Conservation (phyloP, 2,797 vertebrate species). For the Sphenodon punctatus region DNA sequence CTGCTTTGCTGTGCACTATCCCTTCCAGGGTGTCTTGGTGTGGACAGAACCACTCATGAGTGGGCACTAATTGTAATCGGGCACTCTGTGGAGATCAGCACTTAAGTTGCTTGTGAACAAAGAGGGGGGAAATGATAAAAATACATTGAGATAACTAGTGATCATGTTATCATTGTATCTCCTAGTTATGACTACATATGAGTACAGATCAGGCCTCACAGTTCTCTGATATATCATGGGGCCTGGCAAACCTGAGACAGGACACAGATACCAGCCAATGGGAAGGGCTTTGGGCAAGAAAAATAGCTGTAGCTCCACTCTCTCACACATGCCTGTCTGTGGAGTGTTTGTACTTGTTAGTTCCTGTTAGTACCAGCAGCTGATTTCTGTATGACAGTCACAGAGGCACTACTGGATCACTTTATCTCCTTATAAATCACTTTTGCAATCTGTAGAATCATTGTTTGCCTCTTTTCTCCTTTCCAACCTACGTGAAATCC, state of each 20-base stretch:
- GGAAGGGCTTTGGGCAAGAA: no score
- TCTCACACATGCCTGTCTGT: neutral
- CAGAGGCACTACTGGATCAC: conserved; percentile 59
- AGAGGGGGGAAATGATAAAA: no score
- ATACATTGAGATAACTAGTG: no score
- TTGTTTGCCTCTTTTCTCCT: conserved; percentile 15
- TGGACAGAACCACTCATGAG: no score
- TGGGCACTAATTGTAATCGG: no score
- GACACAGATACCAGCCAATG: neutral
- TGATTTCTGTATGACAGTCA: conserved; percentile 52
- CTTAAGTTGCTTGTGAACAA: no score
- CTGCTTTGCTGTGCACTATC: neutral
- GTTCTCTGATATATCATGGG: neutral
- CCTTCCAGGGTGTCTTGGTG: neutral
- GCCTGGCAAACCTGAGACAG: neutral
- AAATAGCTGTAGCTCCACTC: no score
- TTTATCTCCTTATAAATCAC: conserved; percentile 62
- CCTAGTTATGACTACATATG: no score
- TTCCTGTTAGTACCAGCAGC: conserved; percentile 37
- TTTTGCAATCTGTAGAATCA: neutral
- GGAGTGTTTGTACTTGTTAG: neutral
- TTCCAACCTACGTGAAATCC: neutral
- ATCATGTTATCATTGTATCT: no score
- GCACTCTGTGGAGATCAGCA: no score
- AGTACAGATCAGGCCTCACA: no score